phyloP scores from a whole-genome alignment of 2,797 vertebrate species.

The Natrix natrix region DNA sequence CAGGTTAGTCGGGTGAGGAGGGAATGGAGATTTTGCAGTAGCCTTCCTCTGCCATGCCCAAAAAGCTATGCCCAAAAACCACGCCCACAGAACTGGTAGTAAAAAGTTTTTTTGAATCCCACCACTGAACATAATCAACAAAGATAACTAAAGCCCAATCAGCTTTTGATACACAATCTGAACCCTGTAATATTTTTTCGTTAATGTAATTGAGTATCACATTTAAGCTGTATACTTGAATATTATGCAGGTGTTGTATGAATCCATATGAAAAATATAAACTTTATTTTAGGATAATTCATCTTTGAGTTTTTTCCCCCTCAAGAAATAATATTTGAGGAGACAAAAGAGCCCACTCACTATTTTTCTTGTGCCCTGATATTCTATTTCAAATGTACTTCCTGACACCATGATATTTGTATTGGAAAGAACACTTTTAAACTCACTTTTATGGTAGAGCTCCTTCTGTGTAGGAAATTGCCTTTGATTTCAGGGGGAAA shows the following conservation, averaged over 20 bases:
- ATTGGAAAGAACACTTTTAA: background rate
- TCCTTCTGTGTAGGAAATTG: background rate
- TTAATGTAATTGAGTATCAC: background rate
- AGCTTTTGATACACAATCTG: background rate
- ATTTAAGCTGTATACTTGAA: background rate
- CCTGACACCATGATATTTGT: background rate
- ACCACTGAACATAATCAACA: background rate
- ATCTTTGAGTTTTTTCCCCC: background rate
- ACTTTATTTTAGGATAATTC: background rate
- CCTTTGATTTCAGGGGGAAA: background rate
- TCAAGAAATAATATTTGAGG: background rate
- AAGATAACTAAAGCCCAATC: background rate
- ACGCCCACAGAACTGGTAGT: too few relatives aligned
- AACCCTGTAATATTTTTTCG: background rate
- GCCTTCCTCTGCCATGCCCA: too few relatives aligned
- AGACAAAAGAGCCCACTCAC: background rate
- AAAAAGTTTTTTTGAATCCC: too few relatives aligned
- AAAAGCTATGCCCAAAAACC: too few relatives aligned
- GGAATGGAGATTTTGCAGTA: too few relatives aligned
- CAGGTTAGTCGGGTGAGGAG: too few relatives aligned
- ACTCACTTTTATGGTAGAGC: background rate
- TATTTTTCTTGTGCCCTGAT: background rate
- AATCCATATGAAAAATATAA: background rate
- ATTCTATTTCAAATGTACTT: background rate
- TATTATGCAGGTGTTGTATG: background rate